Conservation (phyloP, 2,888 invertebrate genomes). For the Scaptomyza caliginosa region DNA sequence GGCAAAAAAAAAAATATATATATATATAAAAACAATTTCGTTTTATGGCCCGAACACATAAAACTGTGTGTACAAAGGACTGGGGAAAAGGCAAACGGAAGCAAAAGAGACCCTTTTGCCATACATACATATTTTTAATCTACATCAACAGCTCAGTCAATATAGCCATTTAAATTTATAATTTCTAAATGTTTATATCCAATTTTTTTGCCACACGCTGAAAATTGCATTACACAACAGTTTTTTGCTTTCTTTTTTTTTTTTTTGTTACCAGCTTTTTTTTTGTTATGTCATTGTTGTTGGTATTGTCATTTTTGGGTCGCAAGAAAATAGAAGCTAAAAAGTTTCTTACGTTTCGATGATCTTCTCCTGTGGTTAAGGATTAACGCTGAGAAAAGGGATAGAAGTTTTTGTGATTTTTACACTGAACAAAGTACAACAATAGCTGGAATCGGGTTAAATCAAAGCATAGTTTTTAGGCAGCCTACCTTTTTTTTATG, state of each 20-base stretch:
- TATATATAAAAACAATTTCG: conserved; percentile 17
- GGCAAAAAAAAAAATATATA: not conserved
- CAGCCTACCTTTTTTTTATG: too few relatives aligned
- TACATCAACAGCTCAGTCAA: not conserved
- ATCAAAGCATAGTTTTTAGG: too few relatives aligned
- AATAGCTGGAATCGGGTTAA: too few relatives aligned
- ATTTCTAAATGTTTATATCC: not conserved
- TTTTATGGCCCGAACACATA: conserved; percentile 1
- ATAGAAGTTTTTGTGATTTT: too few relatives aligned
- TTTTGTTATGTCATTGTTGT: not conserved
- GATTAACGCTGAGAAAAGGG: not conserved
- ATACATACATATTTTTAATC: not conserved
- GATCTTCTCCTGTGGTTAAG: too few relatives aligned
- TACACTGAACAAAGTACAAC: too few relatives aligned
- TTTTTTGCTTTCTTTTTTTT: too few relatives aligned
- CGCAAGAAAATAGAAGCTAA: not conserved
- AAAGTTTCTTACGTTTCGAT: not conserved
- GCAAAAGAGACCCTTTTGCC: not conserved
- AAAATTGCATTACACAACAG: not conserved
- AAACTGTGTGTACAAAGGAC: conserved; percentile 1
- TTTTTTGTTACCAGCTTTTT: too few relatives aligned
- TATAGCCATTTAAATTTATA: not conserved
- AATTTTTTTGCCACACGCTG: not conserved
- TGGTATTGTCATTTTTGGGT: not conserved
- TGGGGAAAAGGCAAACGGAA: conserved; percentile 3